Base-by-base conservation (phyloP, 2,888 invertebrate species). In the Apeira syringaria region DNA sequence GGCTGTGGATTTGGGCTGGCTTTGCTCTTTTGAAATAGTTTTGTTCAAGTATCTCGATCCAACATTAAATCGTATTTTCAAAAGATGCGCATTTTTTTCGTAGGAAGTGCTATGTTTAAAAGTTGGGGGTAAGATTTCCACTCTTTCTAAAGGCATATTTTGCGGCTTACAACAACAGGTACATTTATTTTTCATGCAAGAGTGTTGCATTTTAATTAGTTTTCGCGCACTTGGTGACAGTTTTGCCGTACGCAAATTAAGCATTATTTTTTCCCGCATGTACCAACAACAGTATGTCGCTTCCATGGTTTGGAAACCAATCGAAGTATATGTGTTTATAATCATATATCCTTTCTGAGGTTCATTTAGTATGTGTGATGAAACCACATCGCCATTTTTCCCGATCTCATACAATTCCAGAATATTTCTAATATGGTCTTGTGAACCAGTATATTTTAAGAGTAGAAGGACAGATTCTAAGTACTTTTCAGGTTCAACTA, bases 231-330 rank as follows among this genome's bases (percentile, higher is more conserved):
- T 38, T 6, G 40, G 37, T 17, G 45, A 47, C 33, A 59, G 35
- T 13, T 45, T 47, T 11, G 13, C 15, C 15, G 13, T 2, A 22
- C 45, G 20, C 12, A 67, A 43, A 17, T 43, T 38, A 2, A 10
- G 15, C 17, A 63, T 42, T 26, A 63, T 20, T 4, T 49, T 46
- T 51, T 72, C 58, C 5, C 64, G 57, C 17, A 35, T 51, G 44
- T 47, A 58, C 72, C 70, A 71, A 47, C 73, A 73, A 50, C 70
- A 68, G 31, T 58, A 44, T 12, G 38, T 3, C 11, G 11, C 9
- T 0, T 37, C 9, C 5, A 29, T 26, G 13, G 20, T 29, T 8
- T 18, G 12, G 13, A 39, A 41, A 22, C 15, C 28, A 11, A 30
- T 30, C 13, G 3, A 28, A 11, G 28, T 28, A 33, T 42, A 49